phyloP scores from a whole-genome alignment of 2,113 vertebrate genomes.

The Ceyx melanurus region DNA sequence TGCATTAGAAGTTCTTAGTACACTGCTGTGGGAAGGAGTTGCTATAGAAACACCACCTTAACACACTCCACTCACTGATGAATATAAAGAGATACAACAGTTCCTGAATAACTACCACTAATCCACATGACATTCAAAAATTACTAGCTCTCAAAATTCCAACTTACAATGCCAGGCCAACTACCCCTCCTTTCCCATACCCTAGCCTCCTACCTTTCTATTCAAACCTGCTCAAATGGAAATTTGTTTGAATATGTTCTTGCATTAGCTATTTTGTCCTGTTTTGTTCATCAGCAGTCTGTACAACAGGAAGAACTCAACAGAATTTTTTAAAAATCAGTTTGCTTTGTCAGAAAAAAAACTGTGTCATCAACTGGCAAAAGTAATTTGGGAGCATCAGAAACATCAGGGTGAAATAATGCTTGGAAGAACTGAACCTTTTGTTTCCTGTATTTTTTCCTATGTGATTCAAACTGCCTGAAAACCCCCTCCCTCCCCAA shows the following conservation, averaged over 20 bases:
- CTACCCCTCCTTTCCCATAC: background rate
- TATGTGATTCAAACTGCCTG: background rate
- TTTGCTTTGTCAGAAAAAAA: background rate
- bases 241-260: background rate
- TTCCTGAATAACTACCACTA: background rate
- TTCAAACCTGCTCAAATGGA: background rate
- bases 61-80: background rate
- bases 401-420: background rate
- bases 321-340: background rate
- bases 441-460: background rate
- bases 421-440: background rate
- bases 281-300: background rate
- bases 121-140: background rate
- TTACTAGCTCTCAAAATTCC: background rate
- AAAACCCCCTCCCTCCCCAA: background rate
- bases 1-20: slow-evolving; percentile 11
- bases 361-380: background rate
- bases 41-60: slow-evolving; percentile 54
- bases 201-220: background rate
- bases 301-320: background rate
- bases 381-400: background rate
- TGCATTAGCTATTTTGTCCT: background rate
- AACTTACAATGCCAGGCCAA: background rate
- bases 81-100: slow-evolving; percentile 8
- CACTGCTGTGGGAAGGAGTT: background rate